These are phyloP conservation scores for Panzeria rudis DNA, from an alignment of 2,888 invertebrate genomes.

Conservation along the genomic window DNA sequence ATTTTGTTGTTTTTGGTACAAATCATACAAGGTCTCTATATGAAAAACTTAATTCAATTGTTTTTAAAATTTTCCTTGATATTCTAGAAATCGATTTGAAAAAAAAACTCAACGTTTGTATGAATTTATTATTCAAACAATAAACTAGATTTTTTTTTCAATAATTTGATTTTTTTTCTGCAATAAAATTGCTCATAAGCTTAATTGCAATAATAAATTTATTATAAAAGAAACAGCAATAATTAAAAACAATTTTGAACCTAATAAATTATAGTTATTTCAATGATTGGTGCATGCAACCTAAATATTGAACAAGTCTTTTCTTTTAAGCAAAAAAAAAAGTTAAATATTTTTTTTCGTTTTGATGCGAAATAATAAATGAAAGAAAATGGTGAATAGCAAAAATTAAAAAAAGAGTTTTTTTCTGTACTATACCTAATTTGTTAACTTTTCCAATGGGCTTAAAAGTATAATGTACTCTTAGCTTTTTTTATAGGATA, in stretches of 20 bases:
- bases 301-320: constrained; percentile 54
- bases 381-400: background rate
- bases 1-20: constrained; percentile 6
- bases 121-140: constrained; percentile 16
- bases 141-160: constrained; percentile 41
- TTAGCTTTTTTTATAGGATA: too few species aligned
- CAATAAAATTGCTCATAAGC: background rate
- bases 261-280: constrained; percentile 14
- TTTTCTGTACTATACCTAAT: background rate
- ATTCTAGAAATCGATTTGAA: constrained; percentile 53
- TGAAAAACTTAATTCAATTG: constrained; percentile 31
- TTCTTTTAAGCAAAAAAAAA: constrained; percentile 12
- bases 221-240: background rate
- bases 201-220: constrained; percentile 24
- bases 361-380: constrained; percentile 22
- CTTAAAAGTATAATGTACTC: background rate
- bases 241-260: constrained; percentile 18
- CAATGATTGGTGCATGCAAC: constrained; percentile 56
- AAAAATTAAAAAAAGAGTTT: background rate
- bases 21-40: constrained; percentile 39
- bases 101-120: background rate
- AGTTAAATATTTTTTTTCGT: constrained; percentile 12
- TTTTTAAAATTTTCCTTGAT: constrained; percentile 63
- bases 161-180: constrained; percentile 23
- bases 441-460: background rate